A percentile compares a stretch with the other conserved stretches of the same genome.
Evolutionary conservation across 2,113 vertebrate species (phyloP).

Genomic region (Gambusia holbrooki): DNA sequence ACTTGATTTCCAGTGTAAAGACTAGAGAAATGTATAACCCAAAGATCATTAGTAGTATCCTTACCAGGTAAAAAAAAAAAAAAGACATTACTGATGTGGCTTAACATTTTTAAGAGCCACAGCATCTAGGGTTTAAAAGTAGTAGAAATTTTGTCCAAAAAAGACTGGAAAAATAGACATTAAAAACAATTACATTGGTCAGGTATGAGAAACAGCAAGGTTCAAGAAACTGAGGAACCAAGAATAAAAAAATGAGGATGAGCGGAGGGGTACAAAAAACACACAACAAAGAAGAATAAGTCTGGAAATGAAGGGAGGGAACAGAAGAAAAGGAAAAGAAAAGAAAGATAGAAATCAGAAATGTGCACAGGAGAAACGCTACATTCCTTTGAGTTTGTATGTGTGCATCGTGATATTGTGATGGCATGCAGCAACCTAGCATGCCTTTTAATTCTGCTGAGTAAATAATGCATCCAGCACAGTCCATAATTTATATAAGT

Average conservation of each 20-base stretch:
- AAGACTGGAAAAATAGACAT: neutral
- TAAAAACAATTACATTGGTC: neutral
- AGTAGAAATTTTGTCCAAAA: neutral
- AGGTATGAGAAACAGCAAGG: neutral
- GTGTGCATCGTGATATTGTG: constrained; percentile 60
- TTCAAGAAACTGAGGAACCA: neutral
- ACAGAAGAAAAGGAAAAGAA: too few species aligned
- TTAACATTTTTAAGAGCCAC: neutral
- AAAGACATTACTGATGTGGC: neutral
- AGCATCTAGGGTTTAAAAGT: neutral
- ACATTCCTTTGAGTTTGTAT: constrained; percentile 18
- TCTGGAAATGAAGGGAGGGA: too few species aligned
- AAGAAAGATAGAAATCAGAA: too few species aligned
- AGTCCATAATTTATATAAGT: constrained; percentile 84
- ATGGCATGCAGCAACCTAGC: constrained; percentile 60
- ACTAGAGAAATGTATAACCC: neutral
- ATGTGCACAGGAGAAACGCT: neutral
- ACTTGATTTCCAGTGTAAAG: neutral
- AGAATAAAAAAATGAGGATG: neutral
- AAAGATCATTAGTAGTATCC: neutral
- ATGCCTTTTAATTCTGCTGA: constrained; percentile 77
- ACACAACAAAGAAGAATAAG: too few species aligned
- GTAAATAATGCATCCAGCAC: constrained; percentile 78
- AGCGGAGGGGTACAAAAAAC: neutral
- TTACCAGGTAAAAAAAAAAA: too few species aligned